Evolutionary conservation across 1,140 invertebrate species (phyloP), one percentile per base, ranked within the genome.

Genomic region (Eubasilissa regina): DNA sequence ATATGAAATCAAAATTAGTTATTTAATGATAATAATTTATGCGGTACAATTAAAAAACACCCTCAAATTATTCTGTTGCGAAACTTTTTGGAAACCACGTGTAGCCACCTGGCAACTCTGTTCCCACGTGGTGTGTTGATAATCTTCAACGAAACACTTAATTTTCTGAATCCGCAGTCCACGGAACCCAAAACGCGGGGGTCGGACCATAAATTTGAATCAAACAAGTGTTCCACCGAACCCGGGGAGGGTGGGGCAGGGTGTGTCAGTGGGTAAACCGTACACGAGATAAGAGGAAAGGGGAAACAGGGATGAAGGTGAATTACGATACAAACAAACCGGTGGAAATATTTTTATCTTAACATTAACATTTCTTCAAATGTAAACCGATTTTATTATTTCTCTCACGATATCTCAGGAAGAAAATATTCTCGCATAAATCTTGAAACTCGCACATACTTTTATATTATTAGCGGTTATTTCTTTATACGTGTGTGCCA

Each of bases 161-260:
- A 70, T 70, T 70, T 70, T 8, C n/a, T 3, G 64, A 48, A 19
- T 48, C 10, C 47, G 6, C 19, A 48, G 66, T 70, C 66, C 66
- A 53, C 47, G 70, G 70, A 74, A 56, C 13, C 48, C 70, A 44
- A 56, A 43, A 35, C 62, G 44, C 47, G 25, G 53, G 55, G 62
- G 55, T 35, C 15, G 64, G 75, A 60, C 75, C 75, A 77, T 77
- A 77, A 77, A 77, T 77, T 77, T 77, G 64, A 55, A 77, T 56
- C 48, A n/a, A 77, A 77, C 75, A 77, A 77, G 75, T 77, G 75
- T 66, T 64, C 75, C 48, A 48, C 66, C 66, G 68, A 17, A 44
- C 35, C n/a, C 6, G 35, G 66, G 44, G 68, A 17, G 51, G 17
- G 9, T 3, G 43, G 56, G 74, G 55, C 9, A 1, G 58, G 15